Conservation (phyloP, 1,140 invertebrate genomes). For the Leptopilina boulardi region DNA sequence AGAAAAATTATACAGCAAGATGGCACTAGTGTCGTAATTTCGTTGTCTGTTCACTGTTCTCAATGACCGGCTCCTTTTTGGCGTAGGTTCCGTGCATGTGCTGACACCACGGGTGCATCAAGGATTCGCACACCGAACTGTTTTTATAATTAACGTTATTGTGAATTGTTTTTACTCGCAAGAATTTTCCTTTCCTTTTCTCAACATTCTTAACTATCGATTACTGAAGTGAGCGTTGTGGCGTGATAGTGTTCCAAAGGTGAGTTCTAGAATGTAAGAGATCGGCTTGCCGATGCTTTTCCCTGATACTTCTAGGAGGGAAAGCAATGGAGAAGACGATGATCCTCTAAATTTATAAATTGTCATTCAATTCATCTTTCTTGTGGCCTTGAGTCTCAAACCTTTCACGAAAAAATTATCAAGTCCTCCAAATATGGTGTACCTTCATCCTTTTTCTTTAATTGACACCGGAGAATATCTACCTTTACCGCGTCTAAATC, state of each 20-base stretch:
- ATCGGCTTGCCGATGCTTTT: constrained; percentile 24
- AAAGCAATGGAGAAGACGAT: constrained; percentile 31
- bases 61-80: constrained; percentile 49
- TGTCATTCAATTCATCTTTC: constrained; percentile 41
- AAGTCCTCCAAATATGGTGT: constrained; percentile 29
- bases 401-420: constrained; percentile 42
- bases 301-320: constrained; percentile 27
- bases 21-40: constrained; percentile 5
- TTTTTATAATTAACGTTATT: constrained; percentile 64
- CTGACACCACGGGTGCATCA: constrained; percentile 63
- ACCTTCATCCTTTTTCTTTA: neutral
- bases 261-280: constrained; percentile 33
- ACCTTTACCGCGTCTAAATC: constrained; percentile 41
- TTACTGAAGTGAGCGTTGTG: constrained; percentile 40
- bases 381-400: constrained; percentile 31
- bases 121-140: constrained; percentile 57
- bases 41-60: constrained; percentile 23
- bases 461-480: constrained; percentile 1
- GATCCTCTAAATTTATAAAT: constrained; percentile 24
- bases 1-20: neutral
- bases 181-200: constrained; percentile 35
- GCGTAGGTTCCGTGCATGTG: constrained; percentile 64
- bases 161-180: constrained; percentile 53
- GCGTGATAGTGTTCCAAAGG: constrained; percentile 39
- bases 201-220: constrained; percentile 28